phyloP scores from a whole-genome alignment of 2,888 invertebrate species.

The Eupithecia vulgata region DNA sequence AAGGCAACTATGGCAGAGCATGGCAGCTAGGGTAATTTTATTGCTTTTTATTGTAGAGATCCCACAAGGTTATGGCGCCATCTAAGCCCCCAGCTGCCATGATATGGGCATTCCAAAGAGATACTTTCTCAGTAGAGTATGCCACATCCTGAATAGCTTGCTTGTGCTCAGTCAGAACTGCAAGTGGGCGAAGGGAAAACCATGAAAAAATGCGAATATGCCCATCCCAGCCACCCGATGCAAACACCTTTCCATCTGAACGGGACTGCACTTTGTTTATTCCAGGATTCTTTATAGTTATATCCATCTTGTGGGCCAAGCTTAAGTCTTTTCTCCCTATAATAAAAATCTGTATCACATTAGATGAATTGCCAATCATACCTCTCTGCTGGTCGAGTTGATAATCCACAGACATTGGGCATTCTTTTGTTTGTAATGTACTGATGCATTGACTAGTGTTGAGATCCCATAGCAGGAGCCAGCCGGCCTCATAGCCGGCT shows the following conservation, averaged over 20 bases:
- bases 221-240: conserved; percentile 91
- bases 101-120: conserved; percentile 88
- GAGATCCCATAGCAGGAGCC: conserved; percentile 88
- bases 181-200: conserved; percentile 89
- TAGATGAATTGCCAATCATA: conserved; percentile 86
- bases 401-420: conserved; percentile 89
- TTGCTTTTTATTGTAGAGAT: conserved; percentile 87
- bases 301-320: conserved; percentile 84
- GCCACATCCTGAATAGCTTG: conserved; percentile 88
- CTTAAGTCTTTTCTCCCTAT: conserved; percentile 82
- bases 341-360: conserved; percentile 85
- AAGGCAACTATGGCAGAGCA: conserved; percentile 67
- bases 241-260: conserved; percentile 88
- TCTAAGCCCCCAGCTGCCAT: conserved; percentile 91
- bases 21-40: conserved; percentile 42
- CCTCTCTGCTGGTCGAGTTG: conserved; percentile 87
- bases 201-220: conserved; percentile 90
- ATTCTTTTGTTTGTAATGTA: conserved; percentile 84
- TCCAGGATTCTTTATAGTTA: conserved; percentile 89
- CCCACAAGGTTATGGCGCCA: conserved; percentile 91
- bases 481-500: conserved; percentile 90
- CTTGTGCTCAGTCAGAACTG: conserved; percentile 89
- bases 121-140: conserved; percentile 86
- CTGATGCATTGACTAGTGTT: conserved; percentile 84
- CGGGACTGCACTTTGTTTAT: conserved; percentile 88